Conservation (phyloP, 2,888 invertebrate species). For the Anaspis maculata region DNA sequence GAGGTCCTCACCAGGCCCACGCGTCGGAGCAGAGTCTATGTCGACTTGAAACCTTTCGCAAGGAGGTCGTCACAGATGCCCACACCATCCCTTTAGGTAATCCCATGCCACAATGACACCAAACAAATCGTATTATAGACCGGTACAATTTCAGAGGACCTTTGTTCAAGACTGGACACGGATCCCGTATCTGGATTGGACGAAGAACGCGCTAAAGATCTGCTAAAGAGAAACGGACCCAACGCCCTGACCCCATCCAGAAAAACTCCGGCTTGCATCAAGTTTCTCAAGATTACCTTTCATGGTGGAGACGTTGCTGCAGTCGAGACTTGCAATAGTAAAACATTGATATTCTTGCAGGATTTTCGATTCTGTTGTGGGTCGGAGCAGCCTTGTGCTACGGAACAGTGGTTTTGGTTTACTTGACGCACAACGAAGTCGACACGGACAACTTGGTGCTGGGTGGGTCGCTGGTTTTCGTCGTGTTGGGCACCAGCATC, state of each 20-base stretch:
- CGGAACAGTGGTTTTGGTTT: conserved; percentile 46
- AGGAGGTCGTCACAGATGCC: conserved; percentile 50
- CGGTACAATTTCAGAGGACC: conserved; percentile 34
- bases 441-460: conserved; percentile 52
- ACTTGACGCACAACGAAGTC: conserved; percentile 25
- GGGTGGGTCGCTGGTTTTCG: conserved; percentile 31
- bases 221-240: conserved; percentile 53
- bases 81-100: conserved; percentile 44
- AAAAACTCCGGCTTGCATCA: conserved; percentile 63
- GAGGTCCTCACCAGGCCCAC: too few species aligned
- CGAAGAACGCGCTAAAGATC: conserved; percentile 47
- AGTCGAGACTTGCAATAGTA: too few species aligned
- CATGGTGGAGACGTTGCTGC: conserved; percentile 25
- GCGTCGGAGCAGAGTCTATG: conserved; percentile 39
- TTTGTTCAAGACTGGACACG: conserved; percentile 36
- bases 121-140: too few species aligned
- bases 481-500: background rate
- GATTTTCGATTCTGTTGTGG: conserved; percentile 76
- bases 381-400: conserved; percentile 65
- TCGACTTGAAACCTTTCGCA: conserved; percentile 47
- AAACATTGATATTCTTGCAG: conserved; percentile 35
- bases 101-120: too few species aligned
- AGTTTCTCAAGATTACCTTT: conserved; percentile 47
- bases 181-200: conserved; percentile 50
- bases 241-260: conserved; percentile 68